Evolutionary conservation across 2,888 invertebrate genomes (phyloP).

Genomic region (Endomychus coccineus): DNA sequence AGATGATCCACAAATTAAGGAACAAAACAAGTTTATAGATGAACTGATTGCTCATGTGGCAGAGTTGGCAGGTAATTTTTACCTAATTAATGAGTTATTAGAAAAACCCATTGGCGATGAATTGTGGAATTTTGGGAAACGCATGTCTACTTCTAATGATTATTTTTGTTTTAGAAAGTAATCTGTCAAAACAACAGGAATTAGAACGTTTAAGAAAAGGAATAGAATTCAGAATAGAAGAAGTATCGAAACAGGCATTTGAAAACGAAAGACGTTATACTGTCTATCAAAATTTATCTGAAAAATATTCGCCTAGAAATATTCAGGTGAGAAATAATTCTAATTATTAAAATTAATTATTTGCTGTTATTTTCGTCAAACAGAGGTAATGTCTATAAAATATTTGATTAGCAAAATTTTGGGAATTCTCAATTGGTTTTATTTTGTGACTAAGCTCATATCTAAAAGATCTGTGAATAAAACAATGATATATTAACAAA

Average conservation of each 20-base stretch:
- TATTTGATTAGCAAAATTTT: too few relatives aligned
- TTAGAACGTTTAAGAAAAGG: slow-evolving; percentile 52
- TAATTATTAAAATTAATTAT: too few relatives aligned
- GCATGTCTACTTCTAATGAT: slow-evolving; percentile 40
- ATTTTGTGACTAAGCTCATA: too few relatives aligned
- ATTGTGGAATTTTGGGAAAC: slow-evolving; percentile 45
- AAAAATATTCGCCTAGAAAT: slow-evolving; percentile 65
- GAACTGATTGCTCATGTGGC: slow-evolving; percentile 67
- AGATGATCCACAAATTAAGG: slow-evolving; percentile 58
- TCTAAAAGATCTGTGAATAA: too few relatives aligned
- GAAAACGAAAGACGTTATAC: slow-evolving; percentile 64
- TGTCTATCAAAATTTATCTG: slow-evolving; percentile 63
- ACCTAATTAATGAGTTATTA: too few relatives aligned
- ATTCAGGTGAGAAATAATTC: slow-evolving; percentile 49
- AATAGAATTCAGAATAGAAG: slow-evolving; percentile 58
- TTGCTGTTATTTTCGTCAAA: too few relatives aligned
- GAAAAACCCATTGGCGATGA: too few relatives aligned
- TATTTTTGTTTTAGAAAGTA: slow-evolving; percentile 49
- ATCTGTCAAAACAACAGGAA: slow-evolving; percentile 57
- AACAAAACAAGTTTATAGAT: slow-evolving; percentile 62
- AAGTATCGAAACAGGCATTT: slow-evolving; percentile 60
- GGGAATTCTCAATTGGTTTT: too few relatives aligned
- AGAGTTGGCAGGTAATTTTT: slow-evolving; percentile 55
- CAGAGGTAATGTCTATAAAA: too few relatives aligned
- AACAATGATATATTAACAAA: too few relatives aligned